Evolutionary conservation across 2,797 vertebrate genomes (phyloP).

Genomic region (Microchirus variegatus): DNA sequence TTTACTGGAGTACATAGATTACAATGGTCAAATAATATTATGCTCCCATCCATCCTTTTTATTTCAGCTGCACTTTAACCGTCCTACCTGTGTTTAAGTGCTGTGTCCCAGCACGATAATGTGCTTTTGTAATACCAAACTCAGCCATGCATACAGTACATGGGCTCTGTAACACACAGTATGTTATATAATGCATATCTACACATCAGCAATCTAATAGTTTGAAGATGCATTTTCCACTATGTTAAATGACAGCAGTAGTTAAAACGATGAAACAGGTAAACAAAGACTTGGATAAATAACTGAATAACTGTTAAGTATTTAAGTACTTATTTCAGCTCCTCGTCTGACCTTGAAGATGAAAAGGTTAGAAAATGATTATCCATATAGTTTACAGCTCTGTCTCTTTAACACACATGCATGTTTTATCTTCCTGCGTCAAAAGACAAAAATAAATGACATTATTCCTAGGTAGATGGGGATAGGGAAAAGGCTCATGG

Average conservation of each 20-base stretch:
- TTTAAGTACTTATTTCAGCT: conserved; percentile 28
- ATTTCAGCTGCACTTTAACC: conserved; percentile 4
- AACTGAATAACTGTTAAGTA: too few relatives aligned
- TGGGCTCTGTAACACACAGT: conserved; percentile 9
- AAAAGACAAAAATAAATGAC: neutral
- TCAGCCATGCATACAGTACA: conserved; percentile 18
- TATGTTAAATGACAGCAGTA: conserved; percentile 12
- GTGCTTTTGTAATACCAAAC: conserved; percentile 17
- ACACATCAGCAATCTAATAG: conserved; percentile 29
- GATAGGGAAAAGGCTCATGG: neutral
- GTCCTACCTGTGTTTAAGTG: conserved; percentile 10
- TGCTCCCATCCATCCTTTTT: conserved; percentile 5
- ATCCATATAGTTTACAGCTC: too few relatives aligned
- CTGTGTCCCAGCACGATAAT: conserved; percentile 5
- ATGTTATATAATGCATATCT: conserved; percentile 42
- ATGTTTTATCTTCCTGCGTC: too few relatives aligned
- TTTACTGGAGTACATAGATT: neutral
- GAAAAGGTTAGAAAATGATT: too few relatives aligned
- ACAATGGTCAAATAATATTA: neutral
- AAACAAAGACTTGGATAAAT: neutral
- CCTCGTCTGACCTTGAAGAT: conserved; percentile 17
- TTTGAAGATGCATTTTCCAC: conserved; percentile 33
- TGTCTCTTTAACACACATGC: neutral
- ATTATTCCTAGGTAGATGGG: neutral
- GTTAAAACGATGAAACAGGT: conserved; percentile 6